Evolutionary conservation across 2,113 vertebrate genomes (phyloP).

Genomic region (Opisthocomus hoazin): DNA sequence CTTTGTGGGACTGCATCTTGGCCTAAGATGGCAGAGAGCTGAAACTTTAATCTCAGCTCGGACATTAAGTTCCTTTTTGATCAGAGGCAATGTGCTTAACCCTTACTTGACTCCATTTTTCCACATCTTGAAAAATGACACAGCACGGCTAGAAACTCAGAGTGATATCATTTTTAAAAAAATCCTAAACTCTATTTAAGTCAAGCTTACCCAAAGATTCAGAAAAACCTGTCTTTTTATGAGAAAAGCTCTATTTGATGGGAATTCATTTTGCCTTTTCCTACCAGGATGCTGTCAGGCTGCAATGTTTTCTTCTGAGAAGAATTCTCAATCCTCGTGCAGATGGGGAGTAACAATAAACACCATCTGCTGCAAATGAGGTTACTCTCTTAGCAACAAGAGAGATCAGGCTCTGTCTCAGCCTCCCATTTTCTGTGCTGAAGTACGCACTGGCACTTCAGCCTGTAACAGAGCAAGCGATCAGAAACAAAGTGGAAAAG

Average conservation of each 20-base stretch:
- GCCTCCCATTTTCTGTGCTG: slow-evolving; percentile 16
- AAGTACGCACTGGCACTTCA: neutral
- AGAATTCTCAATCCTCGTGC: slow-evolving; percentile 55
- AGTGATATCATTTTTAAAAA: neutral
- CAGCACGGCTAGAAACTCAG: neutral
- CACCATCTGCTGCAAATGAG: slow-evolving; percentile 64
- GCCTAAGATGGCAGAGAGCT: neutral
- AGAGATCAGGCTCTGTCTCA: neutral
- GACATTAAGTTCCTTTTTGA: neutral
- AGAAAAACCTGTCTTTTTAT: neutral
- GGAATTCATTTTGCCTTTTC: slow-evolving; percentile 11
- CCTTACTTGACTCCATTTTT: neutral
- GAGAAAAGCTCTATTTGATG: neutral
- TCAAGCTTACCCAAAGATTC: neutral
- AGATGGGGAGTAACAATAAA: slow-evolving; percentile 66
- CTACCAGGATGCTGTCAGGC: neutral
- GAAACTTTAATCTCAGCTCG: neutral
- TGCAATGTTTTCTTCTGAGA: slow-evolving; percentile 17
- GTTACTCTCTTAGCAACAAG: slow-evolving; percentile 60
- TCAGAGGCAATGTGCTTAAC: neutral
- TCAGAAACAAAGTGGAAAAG: slow-evolving; percentile 10
- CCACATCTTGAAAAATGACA: neutral
- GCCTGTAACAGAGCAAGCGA: neutral
- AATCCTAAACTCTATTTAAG: neutral
- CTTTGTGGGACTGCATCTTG: neutral